These are phyloP conservation scores for Fulica atra DNA, from an alignment of 2,113 vertebrate genomes.

Conservation along the genomic window DNA sequence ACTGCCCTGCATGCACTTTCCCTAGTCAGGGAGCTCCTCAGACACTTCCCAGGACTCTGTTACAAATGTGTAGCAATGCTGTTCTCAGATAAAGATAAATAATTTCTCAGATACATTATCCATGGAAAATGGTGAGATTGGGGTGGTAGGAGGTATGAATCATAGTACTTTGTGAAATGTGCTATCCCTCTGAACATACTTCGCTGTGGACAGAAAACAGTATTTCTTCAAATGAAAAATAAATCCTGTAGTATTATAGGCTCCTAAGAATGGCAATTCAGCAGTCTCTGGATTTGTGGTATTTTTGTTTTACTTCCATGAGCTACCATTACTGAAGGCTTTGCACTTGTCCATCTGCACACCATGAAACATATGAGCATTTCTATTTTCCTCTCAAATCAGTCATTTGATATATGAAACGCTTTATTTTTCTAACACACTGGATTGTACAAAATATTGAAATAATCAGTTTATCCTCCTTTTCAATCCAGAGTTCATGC, in stretches of 20 bases:
- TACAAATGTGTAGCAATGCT: background rate
- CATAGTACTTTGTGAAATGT: background rate
- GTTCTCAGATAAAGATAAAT: background rate
- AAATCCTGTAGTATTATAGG: background rate
- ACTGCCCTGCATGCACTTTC: background rate
- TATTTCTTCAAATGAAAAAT: conserved; percentile 47
- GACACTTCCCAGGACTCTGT: background rate
- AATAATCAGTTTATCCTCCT: conserved; percentile 69
- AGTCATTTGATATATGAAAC: conserved; percentile 46
- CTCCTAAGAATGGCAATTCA: background rate
- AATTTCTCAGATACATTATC: background rate
- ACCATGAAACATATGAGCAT: background rate
- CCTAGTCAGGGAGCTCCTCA: background rate
- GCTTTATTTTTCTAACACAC: conserved; percentile 59
- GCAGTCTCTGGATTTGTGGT: background rate
- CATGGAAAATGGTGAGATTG: background rate
- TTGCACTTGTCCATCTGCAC: conserved; percentile 47
- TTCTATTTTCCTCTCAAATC: conserved; percentile 31
- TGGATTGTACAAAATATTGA: conserved; percentile 34
- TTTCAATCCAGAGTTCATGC: conserved; percentile 45
- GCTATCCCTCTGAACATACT: background rate
- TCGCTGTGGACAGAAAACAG: conserved; percentile 14
- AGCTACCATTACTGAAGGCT: conserved; percentile 17
- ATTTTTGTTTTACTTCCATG: conserved; percentile 39
- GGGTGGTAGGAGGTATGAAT: background rate